Evolutionary conservation across 2,888 invertebrate species (phyloP).

Genomic region (Plagodis dolabraria): DNA sequence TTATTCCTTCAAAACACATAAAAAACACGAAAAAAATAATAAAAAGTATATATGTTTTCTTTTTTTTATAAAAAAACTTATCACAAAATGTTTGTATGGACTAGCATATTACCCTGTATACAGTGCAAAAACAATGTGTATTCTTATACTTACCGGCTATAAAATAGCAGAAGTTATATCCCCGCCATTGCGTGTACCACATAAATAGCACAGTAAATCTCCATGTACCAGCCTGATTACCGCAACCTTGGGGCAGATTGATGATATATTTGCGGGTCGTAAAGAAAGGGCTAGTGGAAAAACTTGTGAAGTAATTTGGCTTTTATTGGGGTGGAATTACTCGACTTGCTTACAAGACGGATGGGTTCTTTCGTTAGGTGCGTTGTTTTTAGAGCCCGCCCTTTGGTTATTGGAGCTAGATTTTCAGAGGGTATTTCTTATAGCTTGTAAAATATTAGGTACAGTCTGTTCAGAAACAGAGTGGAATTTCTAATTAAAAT

Average conservation of each 20-base stretch:
- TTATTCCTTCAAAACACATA: no score
- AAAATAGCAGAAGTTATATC: conserved; percentile 15
- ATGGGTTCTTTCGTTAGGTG: conserved; percentile 22
- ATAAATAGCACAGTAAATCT: conserved; percentile 49
- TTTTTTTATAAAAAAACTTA: no score
- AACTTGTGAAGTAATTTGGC: conserved; percentile 32
- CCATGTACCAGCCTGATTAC: conserved; percentile 52
- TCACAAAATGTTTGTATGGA: no score
- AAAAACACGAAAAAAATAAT: no score
- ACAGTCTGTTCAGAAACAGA: no score
- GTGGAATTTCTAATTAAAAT: no score
- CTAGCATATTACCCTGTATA: no score
- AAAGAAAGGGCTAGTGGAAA: conserved; percentile 32
- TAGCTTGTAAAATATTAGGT: no score
- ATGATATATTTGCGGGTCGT: conserved; percentile 51
- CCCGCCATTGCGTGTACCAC: conserved; percentile 39
- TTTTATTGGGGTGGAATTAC: conserved; percentile 30
- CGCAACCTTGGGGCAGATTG: conserved; percentile 57
- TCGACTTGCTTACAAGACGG: conserved; percentile 22
- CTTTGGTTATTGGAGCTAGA: conserved; percentile 6
- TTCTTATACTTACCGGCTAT: no score
- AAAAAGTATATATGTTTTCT: no score
- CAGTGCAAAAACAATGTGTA: no score
- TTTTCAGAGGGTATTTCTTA: not conserved
- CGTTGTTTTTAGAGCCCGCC: conserved; percentile 17